These are phyloP conservation scores for Pseudochirops cupreus DNA, from an alignment of 2,797 vertebrate species.

Conservation along the genomic window DNA sequence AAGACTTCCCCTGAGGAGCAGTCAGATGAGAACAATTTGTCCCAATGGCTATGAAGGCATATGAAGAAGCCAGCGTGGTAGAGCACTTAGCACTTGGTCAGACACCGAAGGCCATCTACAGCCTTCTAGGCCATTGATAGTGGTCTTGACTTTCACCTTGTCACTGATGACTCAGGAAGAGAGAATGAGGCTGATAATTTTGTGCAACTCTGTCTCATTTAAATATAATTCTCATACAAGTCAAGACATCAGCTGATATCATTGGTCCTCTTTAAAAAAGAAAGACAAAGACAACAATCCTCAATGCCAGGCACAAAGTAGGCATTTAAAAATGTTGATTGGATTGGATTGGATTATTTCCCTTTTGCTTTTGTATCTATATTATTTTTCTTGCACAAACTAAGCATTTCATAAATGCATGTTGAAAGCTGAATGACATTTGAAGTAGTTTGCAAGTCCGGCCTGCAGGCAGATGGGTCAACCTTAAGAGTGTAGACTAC, in stretches of 20 bases:
- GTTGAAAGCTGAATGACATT: neutral
- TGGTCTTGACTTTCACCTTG: neutral
- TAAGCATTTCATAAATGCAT: neutral
- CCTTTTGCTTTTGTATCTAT: neutral
- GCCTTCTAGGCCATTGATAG: too few species aligned
- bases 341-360: neutral
- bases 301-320: neutral
- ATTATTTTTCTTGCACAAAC: neutral
- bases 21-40: too few species aligned
- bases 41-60: too few species aligned
- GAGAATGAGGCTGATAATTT: neutral
- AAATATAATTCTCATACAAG: neutral
- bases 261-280: neutral
- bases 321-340: neutral
- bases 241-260: neutral
- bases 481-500: neutral
- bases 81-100: too few species aligned
- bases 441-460: neutral
- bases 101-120: too few species aligned
- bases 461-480: neutral
- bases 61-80: too few species aligned
- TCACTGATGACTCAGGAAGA: neutral
- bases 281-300: neutral
- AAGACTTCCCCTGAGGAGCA: too few species aligned
- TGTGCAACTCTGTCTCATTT: neutral